These are phyloP conservation scores for Chymomyza caudatula DNA, from an alignment of 2,888 invertebrate genomes.

Conservation along the genomic window DNA sequence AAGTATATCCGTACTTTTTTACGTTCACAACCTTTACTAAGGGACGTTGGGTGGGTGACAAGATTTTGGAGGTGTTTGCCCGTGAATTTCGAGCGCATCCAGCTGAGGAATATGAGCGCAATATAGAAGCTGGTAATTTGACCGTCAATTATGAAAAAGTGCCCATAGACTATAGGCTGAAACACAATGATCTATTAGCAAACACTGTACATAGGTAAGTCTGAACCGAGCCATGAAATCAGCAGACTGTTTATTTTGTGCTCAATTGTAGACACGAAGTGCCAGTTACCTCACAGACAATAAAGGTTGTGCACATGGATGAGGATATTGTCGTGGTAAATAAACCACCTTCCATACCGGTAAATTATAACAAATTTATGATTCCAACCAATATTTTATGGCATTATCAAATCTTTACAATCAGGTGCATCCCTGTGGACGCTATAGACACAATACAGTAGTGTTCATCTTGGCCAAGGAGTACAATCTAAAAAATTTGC, in stretches of 20 bases:
- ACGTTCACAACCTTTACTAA: conserved; percentile 97
- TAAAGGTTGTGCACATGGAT: conserved; percentile 98
- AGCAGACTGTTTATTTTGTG: conserved; percentile 1
- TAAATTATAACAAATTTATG: conserved; percentile 89
- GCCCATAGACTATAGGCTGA: conserved; percentile 92
- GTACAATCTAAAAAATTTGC: conserved; percentile 93
- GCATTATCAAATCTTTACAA: conserved; percentile 1
- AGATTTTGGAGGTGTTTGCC: conserved; percentile 94
- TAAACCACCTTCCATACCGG: conserved; percentile 99
- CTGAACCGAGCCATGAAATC: not conserved
- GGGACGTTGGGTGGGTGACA: conserved; percentile 96
- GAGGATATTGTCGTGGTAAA: conserved; percentile 99
- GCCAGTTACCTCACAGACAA: conserved; percentile 97
- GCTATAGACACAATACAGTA: conserved; percentile 98
- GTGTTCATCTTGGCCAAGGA: conserved; percentile 98
- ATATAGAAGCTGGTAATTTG: conserved; percentile 93
- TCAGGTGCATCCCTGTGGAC: conserved; percentile 98
- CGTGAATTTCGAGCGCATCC: conserved; percentile 96
- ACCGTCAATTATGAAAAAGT: conserved; percentile 96
- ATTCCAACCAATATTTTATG: no score
- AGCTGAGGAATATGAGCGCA: conserved; percentile 93
- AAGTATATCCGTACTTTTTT: conserved; percentile 98
- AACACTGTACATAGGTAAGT: conserved; percentile 94
- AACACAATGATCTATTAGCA: conserved; percentile 94
- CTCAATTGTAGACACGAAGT: conserved; percentile 96